Percentiles rank a stretch among this genome's conserved stretches.
Conservation (phyloP, 2,113 vertebrate genomes). For the Cygnus buccinator region DNA sequence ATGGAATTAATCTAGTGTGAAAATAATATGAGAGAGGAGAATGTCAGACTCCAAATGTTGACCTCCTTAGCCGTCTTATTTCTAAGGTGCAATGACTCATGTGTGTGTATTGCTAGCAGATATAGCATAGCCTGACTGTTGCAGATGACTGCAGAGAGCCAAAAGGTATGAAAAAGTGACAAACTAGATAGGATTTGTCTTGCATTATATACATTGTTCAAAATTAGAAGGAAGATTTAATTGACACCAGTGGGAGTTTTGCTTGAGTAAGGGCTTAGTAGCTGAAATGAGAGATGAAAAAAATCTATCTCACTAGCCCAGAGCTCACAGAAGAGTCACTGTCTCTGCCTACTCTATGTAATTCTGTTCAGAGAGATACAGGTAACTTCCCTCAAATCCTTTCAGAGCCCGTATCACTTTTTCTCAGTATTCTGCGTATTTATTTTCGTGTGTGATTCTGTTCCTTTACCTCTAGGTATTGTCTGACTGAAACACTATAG, state of each 20-base stretch:
- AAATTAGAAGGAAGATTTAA: constrained; percentile 3
- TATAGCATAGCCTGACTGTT: neutral
- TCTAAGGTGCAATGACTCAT: neutral
- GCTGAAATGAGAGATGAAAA: neutral
- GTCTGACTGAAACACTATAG: neutral
- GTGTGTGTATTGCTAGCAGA: neutral
- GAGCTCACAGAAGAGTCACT: neutral
- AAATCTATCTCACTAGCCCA: neutral
- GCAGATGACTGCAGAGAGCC: neutral
- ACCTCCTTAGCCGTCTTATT: neutral
- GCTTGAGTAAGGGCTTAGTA: neutral
- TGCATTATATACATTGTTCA: neutral
- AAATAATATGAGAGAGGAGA: neutral
- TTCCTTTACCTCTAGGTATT: neutral
- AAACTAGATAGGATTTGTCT: neutral
- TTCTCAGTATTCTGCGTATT: neutral
- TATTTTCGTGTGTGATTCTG: neutral
- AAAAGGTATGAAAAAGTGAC: neutral
- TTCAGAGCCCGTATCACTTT: neutral
- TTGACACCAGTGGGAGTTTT: constrained; percentile 20
- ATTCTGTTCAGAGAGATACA: neutral
- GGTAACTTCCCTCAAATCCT: neutral
- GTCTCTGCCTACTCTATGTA: neutral
- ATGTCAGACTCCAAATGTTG: neutral
- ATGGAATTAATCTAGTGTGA: neutral